These are phyloP conservation scores for Spilosoma lubricipeda DNA, from an alignment of 2,888 invertebrate species.

Conservation along the genomic window DNA sequence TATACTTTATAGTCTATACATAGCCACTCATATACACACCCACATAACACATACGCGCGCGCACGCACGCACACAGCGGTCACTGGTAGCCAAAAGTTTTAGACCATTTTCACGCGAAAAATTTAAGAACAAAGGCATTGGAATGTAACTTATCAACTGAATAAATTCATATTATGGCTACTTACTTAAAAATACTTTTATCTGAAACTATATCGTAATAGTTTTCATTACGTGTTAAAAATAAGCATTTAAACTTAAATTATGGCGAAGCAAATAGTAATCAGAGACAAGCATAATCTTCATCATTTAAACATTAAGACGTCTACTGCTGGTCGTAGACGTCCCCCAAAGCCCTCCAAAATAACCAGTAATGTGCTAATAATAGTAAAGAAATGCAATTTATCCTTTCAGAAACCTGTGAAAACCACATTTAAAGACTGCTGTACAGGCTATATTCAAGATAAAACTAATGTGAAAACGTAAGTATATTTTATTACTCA, in stretches of 20 bases:
- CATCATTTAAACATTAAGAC: too few species aligned
- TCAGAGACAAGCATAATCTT: background rate
- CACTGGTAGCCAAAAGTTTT: background rate
- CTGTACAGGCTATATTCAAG: slow-evolving; percentile 4
- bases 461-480: slow-evolving; percentile 5
- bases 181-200: background rate
- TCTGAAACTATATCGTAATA: too few species aligned
- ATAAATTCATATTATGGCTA: background rate
- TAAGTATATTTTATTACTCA: background rate
- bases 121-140: background rate
- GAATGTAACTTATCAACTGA: background rate
- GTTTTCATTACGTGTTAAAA: too few species aligned
- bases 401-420: background rate
- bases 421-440: background rate
- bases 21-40: too few species aligned
- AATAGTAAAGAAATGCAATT: background rate
- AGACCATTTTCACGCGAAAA: too few species aligned
- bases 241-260: too few species aligned
- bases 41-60: too few species aligned
- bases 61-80: too few species aligned
- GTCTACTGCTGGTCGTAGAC: too few species aligned
- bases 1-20: too few species aligned
- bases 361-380: too few species aligned
- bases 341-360: too few species aligned
- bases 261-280: background rate